These are phyloP conservation scores for Podocnemis expansa DNA, from an alignment of 2,113 vertebrate species.

Conservation along the genomic window DNA sequence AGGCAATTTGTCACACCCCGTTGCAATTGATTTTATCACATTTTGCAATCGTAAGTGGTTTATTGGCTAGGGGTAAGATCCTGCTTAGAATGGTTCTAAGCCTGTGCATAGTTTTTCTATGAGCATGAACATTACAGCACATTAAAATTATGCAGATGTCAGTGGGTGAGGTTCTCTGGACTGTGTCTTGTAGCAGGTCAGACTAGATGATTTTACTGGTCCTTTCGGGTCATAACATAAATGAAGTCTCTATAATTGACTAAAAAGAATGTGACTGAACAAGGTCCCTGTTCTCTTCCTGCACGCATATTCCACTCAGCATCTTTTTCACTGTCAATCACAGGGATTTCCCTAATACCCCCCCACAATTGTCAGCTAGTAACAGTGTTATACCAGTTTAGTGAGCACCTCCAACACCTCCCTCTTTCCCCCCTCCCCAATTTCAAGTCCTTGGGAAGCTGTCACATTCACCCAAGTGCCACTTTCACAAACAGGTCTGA, in stretches of 20 bases:
- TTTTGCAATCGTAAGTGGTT: neutral
- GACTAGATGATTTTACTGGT: neutral
- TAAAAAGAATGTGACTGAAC: neutral
- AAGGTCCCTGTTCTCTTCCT: neutral
- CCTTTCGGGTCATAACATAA: neutral
- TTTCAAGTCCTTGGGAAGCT: no score
- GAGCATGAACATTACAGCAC: neutral
- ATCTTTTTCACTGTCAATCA: neutral
- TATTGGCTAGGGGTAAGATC: neutral
- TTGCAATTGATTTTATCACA: neutral
- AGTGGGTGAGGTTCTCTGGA: neutral
- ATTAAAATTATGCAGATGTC: neutral
- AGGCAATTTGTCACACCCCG: neutral
- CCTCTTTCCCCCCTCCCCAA: no score
- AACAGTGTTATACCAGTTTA: no score
- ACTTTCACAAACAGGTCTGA: neutral
- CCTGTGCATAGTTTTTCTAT: neutral
- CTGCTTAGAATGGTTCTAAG: neutral
- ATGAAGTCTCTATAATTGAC: neutral
- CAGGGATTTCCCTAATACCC: no score
- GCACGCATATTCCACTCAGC: neutral
- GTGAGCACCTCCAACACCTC: no score
- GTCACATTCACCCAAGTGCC: neutral
- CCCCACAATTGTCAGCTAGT: no score
- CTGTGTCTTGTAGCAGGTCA: neutral